A percentile compares a stretch with the other conserved stretches of the same genome.
Conservation (phyloP, 2,113 vertebrate genomes). For the Trematocara nigrifrons region DNA sequence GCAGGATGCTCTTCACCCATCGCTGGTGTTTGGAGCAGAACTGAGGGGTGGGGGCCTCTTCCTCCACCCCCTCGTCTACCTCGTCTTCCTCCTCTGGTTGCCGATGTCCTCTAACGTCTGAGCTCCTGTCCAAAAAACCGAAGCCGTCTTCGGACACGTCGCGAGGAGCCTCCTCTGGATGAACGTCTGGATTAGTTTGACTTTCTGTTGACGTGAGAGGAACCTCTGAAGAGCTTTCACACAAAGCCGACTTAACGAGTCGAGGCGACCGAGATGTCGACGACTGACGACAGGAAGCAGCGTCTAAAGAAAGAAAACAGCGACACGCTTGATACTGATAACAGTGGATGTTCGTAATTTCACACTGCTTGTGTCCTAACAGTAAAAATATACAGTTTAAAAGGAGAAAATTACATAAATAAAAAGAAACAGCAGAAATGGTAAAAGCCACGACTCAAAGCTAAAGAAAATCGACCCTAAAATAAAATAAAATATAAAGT, state of each 20-base stretch:
- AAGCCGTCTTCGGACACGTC: background rate
- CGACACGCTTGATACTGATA: background rate
- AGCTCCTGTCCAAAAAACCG: background rate
- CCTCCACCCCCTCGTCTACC: background rate
- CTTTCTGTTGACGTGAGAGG: background rate
- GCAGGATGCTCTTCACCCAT: conserved; percentile 67
- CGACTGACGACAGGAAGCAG: background rate
- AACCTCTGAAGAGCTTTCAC: no score
- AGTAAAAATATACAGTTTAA: background rate
- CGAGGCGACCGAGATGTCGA: background rate
- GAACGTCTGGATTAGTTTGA: background rate
- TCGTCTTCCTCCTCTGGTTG: background rate
- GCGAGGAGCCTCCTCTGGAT: background rate
- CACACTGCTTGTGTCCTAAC: background rate
- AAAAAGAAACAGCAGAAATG: background rate
- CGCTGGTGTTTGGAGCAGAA: conserved; percentile 70
- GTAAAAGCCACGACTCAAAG: background rate
- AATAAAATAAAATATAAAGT: background rate
- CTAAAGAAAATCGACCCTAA: fast-evolving
- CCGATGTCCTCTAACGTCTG: background rate
- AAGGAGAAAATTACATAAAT: background rate
- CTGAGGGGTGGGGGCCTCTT: conserved; percentile 8
- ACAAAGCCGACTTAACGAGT: background rate
- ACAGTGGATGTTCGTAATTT: background rate
- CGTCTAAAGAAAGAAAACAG: conserved; percentile 18